Evolutionary conservation across 2,888 invertebrate species (phyloP), one percentile per base, ranked within the genome.

Genomic region (Colletes collaris): DNA sequence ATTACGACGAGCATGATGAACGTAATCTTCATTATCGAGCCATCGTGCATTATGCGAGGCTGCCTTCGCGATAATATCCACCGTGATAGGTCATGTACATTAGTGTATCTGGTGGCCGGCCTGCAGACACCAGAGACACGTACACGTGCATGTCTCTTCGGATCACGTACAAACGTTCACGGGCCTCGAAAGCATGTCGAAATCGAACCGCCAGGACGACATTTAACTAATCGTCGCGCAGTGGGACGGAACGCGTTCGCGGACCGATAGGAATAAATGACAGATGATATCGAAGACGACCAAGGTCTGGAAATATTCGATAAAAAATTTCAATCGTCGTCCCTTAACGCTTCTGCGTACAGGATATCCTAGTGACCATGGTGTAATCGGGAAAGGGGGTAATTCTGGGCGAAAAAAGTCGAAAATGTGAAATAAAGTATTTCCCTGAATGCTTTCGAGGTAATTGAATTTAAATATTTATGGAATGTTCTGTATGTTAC

Each of bases 11-110:
- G 82, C 84, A 83, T 71, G 87, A 86, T 86, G 83, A 88, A 87
- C 86, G 81, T 81, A 87, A 87, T 88, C 88, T 84, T 85, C 79
- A 83, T 86, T 87, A 87, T 87, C 87, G 76, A 64, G 70, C 71
- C 81, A 84, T 85, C 86, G 85, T 70, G 76, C 82, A 82, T 86
- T 87, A 84, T 83, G 85, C 79, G 73, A 70, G 59, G 74, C 40
- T 78, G 74, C 76, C 75, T 82, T 81, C 67, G 27, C 75, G 71
- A 83, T 82, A 81, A 81, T 81, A 76, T 76, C 75, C 68, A 76
- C 27, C 69, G 63, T 72, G 79, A 83, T 83, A 70, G 79, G 77
- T 79, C 79, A 62, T 82, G 80, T 81, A 78, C 77, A 66, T 62
- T 71, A 69, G 56, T 66, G 82, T 83, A 80, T 82, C 67, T 62